phyloP scores from a whole-genome alignment of 92 coral and sea anemone species.

The Palythoa caribaeorum region DNA sequence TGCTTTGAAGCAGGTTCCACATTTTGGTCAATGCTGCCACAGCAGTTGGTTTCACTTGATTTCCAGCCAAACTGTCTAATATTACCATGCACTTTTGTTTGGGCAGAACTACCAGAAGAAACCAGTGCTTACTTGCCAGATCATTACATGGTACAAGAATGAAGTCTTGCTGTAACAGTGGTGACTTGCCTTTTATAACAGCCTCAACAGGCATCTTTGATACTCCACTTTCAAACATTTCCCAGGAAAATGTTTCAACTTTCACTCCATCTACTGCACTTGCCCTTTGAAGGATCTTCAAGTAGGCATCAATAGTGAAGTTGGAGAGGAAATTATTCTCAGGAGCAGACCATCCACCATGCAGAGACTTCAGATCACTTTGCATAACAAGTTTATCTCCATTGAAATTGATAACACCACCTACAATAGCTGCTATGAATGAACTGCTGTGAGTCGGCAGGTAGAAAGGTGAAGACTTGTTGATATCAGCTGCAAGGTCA shows the following conservation, averaged over 20 bases:
- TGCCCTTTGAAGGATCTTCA: slow-evolving; percentile 30
- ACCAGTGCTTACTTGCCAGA: background rate
- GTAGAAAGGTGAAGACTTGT: slow-evolving; percentile 31
- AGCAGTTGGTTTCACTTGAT: slow-evolving; percentile 12
- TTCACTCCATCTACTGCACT: slow-evolving; percentile 29
- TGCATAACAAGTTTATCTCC: slow-evolving; percentile 13
- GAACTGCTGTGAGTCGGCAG: slow-evolving; percentile 25
- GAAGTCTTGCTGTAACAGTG: slow-evolving; percentile 34
- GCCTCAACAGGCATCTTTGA: background rate
- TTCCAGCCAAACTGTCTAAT: slow-evolving; percentile 13
- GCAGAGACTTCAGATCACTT: slow-evolving; percentile 33
- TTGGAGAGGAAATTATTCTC: slow-evolving; percentile 37
- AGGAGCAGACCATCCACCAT: background rate
- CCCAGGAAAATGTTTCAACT: slow-evolving; percentile 41
- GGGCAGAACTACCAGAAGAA: slow-evolving; percentile 39
- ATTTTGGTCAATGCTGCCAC: slow-evolving; percentile 10
- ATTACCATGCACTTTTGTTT: slow-evolving; percentile 21
- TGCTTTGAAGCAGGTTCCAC: slow-evolving; percentile 21
- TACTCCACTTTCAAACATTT: slow-evolving; percentile 29
- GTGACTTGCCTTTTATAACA: background rate
- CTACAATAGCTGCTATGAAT: slow-evolving; percentile 25
- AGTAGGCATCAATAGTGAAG: slow-evolving; percentile 34
- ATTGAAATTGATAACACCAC: slow-evolving; percentile 35
- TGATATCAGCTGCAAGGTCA: slow-evolving; percentile 21
- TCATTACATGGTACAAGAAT: background rate